Evolutionary conservation across 2,888 invertebrate species (phyloP).

Genomic region (Schrankia costaestrigalis): DNA sequence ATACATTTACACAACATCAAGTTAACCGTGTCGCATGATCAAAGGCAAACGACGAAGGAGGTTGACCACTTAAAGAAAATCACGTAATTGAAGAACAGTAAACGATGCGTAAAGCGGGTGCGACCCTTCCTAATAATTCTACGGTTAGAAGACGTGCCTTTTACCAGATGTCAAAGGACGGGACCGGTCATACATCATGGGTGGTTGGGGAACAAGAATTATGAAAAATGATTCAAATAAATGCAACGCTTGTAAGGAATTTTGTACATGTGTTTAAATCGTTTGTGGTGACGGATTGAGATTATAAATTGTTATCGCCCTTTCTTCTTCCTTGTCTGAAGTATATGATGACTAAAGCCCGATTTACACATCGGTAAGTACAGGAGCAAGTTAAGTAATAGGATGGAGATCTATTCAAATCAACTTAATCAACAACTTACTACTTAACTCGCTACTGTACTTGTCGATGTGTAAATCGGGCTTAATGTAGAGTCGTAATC

Average conservation of each 20-base stretch:
- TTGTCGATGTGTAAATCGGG: no score
- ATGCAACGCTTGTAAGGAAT: conserved; percentile 12
- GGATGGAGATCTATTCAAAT: no score
- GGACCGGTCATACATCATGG: conserved; percentile 63
- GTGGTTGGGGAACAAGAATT: conserved; percentile 48
- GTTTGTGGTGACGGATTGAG: neutral
- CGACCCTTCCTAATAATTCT: conserved; percentile 56
- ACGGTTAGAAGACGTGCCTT: conserved; percentile 56
- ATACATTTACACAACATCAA: no score
- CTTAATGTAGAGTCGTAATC: no score
- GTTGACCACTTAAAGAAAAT: conserved; percentile 77
- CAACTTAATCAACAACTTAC: no score
- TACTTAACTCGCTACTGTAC: no score
- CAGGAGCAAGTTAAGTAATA: no score
- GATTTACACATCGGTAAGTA: no score
- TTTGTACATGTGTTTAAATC: conserved; percentile 4
- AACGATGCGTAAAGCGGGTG: conserved; percentile 74
- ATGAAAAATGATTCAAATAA: conserved; percentile 50
- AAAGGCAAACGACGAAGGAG: conserved; percentile 44
- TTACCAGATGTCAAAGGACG: conserved; percentile 56
- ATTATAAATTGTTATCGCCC: no score
- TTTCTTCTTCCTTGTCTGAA: no score
- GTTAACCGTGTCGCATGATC: no score
- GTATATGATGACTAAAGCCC: no score
- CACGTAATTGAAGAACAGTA: conserved; percentile 79